Evolutionary conservation across 2,113 vertebrate species (phyloP).

Genomic region (Balaeniceps rex): DNA sequence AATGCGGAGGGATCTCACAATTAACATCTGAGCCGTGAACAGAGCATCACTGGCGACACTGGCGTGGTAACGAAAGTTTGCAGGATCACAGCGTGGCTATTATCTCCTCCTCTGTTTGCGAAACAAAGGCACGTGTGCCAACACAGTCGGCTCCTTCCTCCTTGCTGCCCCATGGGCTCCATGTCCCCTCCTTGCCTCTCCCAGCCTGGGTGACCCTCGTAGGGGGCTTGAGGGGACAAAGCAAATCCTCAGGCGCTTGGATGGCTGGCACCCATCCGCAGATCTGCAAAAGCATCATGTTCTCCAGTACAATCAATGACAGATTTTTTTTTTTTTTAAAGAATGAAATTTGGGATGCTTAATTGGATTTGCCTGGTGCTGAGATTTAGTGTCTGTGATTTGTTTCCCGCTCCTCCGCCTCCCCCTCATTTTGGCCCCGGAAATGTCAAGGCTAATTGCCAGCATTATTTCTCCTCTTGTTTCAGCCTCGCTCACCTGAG

Average conservation of each 20-base stretch:
- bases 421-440: neutral
- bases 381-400: neutral
- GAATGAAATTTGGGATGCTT: neutral
- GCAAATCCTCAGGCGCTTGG: neutral
- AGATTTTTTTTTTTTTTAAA: neutral
- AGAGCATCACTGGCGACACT: neutral
- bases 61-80: neutral
- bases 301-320: neutral
- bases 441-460: neutral
- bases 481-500: neutral
- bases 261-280: rapidly evolving
- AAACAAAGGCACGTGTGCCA: neutral
- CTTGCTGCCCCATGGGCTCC: rapidly evolving
- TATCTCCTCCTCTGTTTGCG: neutral
- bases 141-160: neutral
- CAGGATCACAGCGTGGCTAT: neutral
- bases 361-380: neutral
- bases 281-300: neutral
- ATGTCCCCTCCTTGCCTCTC: neutral
- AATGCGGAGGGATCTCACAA: neutral
- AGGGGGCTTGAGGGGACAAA: neutral
- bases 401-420: neutral
- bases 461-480: neutral
- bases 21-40: neutral
- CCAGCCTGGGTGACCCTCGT: neutral